Evolutionary conservation across 2,113 vertebrate genomes (phyloP), one percentile per base, ranked within the genome.

Genomic region (human (Homo sapiens)): DNA sequence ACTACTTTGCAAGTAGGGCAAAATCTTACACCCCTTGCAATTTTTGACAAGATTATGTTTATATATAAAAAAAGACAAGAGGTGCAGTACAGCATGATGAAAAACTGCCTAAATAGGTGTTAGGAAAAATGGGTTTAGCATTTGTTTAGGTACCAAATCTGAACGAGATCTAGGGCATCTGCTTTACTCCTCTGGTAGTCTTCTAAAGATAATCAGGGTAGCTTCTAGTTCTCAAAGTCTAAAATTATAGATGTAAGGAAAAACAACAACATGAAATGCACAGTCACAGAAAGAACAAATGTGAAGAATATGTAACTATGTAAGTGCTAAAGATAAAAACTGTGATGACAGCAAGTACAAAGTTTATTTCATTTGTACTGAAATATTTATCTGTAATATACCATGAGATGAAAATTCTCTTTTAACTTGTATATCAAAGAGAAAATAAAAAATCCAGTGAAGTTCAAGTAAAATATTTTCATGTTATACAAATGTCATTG

Each of bases 341-440:
- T 64, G 59, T 89, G 87, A 96, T 87, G 88, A 94, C 83, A 92
- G 89, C 61, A 90, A 92, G 64, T 66, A 52, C 50, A 95, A 95
- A 92, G 92, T 96, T 97, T 97, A 94, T 95, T 96, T 96, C 38
- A 95, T 90, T 55, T 76, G 57, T 11, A 92, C 1, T 94, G 89
- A 96, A 97, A 96, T 96, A 95, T 94, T 97, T 96, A 95, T 96
- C 76, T 97, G 1, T 55, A 95, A 90, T 86, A 73, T 50, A 94
- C 30, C 84, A 73, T 72, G 92, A 89, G 93, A 89, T 68, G 12
- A 93, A 97, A 93, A 88, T 93, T 94, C 89, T 93, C 90, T 95
- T 98, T 98, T 78, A 97, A 95, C 82, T 94, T 94, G 27, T 89
- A 59, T 95, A 97, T 93, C 82, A 97, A 95, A 97, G 91, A 95